A percentile compares a stretch with the other conserved stretches of the same genome.
Evolutionary conservation across 2,113 vertebrate species (phyloP).

Genomic region (Ia io): DNA sequence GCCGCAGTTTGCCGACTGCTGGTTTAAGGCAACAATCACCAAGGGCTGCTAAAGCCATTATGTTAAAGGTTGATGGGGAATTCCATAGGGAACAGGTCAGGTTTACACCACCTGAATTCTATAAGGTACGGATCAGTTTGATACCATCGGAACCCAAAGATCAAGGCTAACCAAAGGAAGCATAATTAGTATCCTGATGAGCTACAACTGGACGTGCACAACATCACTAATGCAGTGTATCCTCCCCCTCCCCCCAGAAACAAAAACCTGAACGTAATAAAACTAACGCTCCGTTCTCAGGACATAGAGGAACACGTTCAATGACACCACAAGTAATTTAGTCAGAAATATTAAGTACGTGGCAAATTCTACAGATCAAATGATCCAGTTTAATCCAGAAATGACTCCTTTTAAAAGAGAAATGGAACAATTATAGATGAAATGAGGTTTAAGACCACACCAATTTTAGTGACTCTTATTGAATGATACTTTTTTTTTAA

Average conservation of each 20-base stretch:
- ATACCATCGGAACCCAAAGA: not conserved
- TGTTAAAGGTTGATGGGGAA: not conserved
- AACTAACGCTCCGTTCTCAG: not conserved
- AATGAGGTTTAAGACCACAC: not conserved
- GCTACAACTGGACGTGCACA: not conserved
- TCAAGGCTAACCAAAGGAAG: not conserved
- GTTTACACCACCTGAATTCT: not conserved
- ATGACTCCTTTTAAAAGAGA: not conserved
- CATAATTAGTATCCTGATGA: not conserved
- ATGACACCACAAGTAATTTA: not conserved
- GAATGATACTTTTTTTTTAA: not conserved
- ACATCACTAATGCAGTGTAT: not conserved
- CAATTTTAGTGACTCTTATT: not conserved
- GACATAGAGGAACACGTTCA: not conserved
- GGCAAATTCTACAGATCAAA: not conserved
- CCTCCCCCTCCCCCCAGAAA: not conserved
- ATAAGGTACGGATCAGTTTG: not conserved
- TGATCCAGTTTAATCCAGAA: constrained; percentile 16
- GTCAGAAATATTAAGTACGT: not conserved
- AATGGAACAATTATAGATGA: not conserved
- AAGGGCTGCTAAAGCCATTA: not conserved
- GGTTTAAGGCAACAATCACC: not conserved
- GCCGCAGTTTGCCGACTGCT: too few relatives aligned
- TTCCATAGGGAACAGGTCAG: not conserved
- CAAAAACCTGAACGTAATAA: not conserved